Conservation (phyloP, 2,113 vertebrate genomes). For the Trogon surrucura region DNA sequence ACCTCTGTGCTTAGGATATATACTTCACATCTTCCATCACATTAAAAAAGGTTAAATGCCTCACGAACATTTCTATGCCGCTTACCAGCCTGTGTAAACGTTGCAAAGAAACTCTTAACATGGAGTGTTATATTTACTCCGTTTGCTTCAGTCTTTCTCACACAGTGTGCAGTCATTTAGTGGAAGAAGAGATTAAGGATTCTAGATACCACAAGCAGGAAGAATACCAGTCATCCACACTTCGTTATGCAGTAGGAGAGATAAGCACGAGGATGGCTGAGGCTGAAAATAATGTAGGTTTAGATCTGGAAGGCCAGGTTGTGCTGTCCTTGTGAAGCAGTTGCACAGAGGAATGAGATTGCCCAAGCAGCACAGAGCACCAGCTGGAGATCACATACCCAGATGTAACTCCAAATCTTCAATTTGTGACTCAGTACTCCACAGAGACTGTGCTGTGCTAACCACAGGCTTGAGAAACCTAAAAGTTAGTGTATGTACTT, state of each 20-base stretch:
- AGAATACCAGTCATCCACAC: background rate
- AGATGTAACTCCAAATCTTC: background rate
- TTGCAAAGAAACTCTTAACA: background rate
- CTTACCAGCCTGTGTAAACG: background rate
- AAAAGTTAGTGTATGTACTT: background rate
- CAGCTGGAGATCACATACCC: background rate
- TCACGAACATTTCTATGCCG: background rate
- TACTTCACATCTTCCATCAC: background rate
- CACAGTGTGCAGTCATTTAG: background rate
- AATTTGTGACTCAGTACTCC: rapidly evolving
- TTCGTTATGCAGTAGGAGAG: background rate
- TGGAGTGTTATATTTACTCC: background rate
- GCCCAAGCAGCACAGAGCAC: background rate
- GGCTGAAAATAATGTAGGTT: background rate
- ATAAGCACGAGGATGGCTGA: background rate
- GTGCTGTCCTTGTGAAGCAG: background rate
- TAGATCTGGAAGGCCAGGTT: background rate
- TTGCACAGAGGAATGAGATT: background rate
- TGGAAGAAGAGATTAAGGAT: background rate
- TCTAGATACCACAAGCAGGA: background rate
- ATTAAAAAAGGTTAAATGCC: background rate
- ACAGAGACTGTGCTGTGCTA: background rate
- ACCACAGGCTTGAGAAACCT: background rate
- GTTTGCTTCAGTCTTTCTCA: background rate
- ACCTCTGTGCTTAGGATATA: background rate